Percentiles rank a stretch among this genome's conserved stretches.
phyloP scores from a whole-genome alignment of 1,140 invertebrate genomes.

The Mercenaria mercenaria region DNA sequence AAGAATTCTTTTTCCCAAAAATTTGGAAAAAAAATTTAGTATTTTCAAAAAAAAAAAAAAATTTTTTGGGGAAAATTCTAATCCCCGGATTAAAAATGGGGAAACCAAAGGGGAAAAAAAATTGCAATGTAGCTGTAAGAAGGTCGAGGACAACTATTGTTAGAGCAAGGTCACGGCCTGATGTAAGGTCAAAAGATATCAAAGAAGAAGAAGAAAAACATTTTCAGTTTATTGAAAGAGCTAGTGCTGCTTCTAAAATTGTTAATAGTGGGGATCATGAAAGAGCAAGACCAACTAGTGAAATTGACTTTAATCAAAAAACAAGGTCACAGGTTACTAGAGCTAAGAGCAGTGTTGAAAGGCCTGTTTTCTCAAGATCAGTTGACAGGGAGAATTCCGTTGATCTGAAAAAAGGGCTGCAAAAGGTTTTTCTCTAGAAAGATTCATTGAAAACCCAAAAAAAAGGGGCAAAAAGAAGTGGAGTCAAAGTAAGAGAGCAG shows the following conservation, averaged over 20 bases:
- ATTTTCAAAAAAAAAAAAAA: too few relatives aligned
- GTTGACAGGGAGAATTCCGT: conserved; percentile 8
- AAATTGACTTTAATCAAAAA: conserved; percentile 12
- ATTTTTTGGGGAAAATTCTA: too few relatives aligned
- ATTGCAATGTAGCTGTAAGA: neutral
- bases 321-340: conserved; percentile 12
- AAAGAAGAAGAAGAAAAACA: conserved; percentile 55
- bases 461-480: neutral
- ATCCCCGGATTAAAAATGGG: too few relatives aligned
- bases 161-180: conserved; percentile 50
- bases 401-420: neutral
- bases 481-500: neutral
- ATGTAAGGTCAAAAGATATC: neutral
- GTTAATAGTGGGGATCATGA: neutral
- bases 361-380: conserved; percentile 11
- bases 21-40: too few relatives aligned
- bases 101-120: neutral
- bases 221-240: conserved; percentile 46
- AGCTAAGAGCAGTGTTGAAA: neutral
- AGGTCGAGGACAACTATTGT: conserved; percentile 45
- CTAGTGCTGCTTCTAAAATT: neutral
- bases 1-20: conserved; percentile 30
- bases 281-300: conserved; percentile 37
- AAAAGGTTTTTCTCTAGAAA: neutral
- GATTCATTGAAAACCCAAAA: neutral